Conservation (phyloP, 37 sponge, comb jelly and placozoan genomes). For the Cladorhizidae sp. region DNA sequence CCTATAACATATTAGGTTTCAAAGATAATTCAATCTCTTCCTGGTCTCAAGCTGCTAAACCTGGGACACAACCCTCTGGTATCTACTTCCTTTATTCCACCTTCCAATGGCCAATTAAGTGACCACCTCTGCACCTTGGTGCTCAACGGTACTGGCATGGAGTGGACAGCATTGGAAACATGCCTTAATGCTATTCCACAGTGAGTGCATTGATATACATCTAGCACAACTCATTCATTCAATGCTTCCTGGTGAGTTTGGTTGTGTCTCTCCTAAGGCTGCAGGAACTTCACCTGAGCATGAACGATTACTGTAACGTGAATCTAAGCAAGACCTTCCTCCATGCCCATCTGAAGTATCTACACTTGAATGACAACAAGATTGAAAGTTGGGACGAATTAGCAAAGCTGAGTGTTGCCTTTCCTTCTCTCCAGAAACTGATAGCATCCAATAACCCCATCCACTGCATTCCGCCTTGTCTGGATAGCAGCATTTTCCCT, state of each 20-base stretch:
- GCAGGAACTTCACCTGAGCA: constrained; percentile 52
- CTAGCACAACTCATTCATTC: not conserved
- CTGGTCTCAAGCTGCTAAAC: constrained; percentile 10
- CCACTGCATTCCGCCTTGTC: not conserved
- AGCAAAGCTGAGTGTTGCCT: constrained; percentile 33
- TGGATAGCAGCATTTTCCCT: not conserved
- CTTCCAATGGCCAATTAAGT: not conserved
- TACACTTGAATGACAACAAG: constrained; percentile 45
- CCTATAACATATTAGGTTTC: constrained; percentile 5
- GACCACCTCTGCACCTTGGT: constrained; percentile 23
- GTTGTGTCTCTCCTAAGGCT: constrained; percentile 20
- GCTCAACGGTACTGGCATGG: constrained; percentile 24
- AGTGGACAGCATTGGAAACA: constrained; percentile 24
- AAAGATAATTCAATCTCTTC: constrained; percentile 12
- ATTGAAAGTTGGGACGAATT: constrained; percentile 39
- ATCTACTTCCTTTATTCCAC: constrained; percentile 8
- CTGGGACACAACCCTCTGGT: constrained; percentile 1
- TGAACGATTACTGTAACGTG: constrained; percentile 42
- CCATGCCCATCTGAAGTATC: constrained; percentile 11
- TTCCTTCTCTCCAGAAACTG: constrained; percentile 43
- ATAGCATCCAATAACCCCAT: constrained; percentile 33
- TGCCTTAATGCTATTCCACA: constrained; percentile 9
- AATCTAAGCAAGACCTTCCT: constrained; percentile 12
- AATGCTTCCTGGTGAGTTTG: not conserved
- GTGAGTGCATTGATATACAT: constrained; percentile 12